These are phyloP conservation scores for Pogonophryne albipinna DNA, from an alignment of 2,797 vertebrate species.

Conservation along the genomic window DNA sequence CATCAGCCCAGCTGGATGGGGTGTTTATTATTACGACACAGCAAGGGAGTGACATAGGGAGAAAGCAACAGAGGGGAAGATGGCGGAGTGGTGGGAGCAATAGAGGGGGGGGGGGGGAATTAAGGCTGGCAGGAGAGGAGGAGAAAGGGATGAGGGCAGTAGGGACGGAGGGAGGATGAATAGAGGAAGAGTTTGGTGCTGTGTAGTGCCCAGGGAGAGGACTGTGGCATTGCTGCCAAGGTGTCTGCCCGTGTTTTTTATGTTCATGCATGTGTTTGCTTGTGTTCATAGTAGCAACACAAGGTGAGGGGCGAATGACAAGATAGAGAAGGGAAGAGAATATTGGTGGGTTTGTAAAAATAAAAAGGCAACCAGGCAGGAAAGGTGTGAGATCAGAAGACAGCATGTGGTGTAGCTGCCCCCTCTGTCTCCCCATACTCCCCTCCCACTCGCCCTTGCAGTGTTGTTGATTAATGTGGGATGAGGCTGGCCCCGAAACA, in stretches of 20 bases:
- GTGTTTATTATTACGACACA: conserved; percentile 79
- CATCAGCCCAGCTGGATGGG: conserved; percentile 76
- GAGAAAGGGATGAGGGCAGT: conserved; percentile 17
- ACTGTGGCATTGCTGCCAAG: conserved; percentile 51
- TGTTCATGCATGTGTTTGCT: conserved; percentile 20
- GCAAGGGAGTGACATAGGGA: conserved; percentile 74
- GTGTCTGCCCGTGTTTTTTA: conserved; percentile 49
- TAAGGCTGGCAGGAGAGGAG: conserved; percentile 54
- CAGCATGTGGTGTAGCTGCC: conserved; percentile 36
- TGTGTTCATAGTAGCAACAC: conserved; percentile 18
- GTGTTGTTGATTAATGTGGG: conserved; percentile 79
- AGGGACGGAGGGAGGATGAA: conserved; percentile 26
- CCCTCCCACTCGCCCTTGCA: conserved; percentile 64
- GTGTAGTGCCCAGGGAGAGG: conserved; percentile 39
- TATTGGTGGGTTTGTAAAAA: conserved; percentile 19
- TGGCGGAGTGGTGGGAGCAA: conserved; percentile 53
- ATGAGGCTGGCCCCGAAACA: conserved; percentile 75
- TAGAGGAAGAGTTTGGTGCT: conserved; percentile 44
- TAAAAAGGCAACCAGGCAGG: conserved; percentile 33
- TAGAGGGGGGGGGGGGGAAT: conserved; percentile 40
- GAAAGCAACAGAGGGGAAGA: conserved; percentile 71
- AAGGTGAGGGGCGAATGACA: conserved; percentile 14
- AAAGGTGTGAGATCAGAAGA: conserved; percentile 49
- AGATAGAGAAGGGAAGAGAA: conserved; percentile 36
- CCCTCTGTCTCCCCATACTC: neutral